Percentiles rank a stretch among this genome's conserved stretches.
Conservation (phyloP, 2,113 vertebrate genomes). For the Lepidothrix coronata region DNA sequence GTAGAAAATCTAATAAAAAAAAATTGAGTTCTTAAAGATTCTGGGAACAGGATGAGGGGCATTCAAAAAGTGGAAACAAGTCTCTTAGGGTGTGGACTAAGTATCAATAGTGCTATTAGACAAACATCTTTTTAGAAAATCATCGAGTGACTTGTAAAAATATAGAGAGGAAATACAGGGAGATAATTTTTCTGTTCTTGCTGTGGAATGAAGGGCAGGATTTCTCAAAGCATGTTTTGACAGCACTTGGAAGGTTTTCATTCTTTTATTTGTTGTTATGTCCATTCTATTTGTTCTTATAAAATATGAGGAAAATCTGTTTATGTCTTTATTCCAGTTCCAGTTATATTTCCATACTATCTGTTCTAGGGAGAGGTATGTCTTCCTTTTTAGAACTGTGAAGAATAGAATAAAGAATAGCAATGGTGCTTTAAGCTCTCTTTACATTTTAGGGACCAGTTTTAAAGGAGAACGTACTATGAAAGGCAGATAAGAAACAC, state of each 20-base stretch:
- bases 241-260: neutral
- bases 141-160: neutral
- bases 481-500: neutral
- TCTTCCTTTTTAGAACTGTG: neutral
- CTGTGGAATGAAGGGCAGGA: neutral
- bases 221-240: neutral
- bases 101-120: neutral
- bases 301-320: neutral
- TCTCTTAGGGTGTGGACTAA: neutral
- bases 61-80: neutral
- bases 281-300: neutral
- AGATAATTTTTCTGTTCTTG: neutral
- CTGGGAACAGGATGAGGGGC: neutral
- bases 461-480: neutral
- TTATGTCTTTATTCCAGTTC: neutral
- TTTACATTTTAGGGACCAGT: neutral
- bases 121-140: neutral
- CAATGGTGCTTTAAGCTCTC: neutral
- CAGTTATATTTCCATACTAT: neutral
- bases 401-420: neutral
- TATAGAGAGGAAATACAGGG: neutral
- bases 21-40: neutral
- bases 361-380: neutral
- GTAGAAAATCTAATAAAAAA: neutral
- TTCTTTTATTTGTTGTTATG: neutral